Evolutionary conservation across 2,113 vertebrate genomes (phyloP), one percentile per base, ranked within the genome.

Genomic region (Austrofundulus limnaeus): DNA sequence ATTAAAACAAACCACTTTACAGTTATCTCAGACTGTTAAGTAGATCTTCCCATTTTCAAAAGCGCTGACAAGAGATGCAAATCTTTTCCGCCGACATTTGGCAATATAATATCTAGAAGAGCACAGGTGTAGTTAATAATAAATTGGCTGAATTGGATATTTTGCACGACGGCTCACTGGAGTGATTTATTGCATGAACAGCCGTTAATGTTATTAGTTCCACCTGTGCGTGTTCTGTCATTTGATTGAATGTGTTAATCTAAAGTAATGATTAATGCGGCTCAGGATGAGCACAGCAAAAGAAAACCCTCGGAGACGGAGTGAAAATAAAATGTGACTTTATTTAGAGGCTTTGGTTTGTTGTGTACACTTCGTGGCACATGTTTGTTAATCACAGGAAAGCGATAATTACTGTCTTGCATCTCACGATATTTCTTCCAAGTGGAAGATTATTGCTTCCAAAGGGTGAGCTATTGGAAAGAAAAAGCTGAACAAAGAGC

Each of bases 121-220:
- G 24, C 57, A 46, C 39, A 61, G 37, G 21, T 55, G 49, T 54
- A 6, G 61, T 43, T 70, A 49, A 64, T 43, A 19, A 50, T 24
- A 66, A 60, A 54, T 37, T 11, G 19, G 15, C 45, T 46, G 55
- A 43, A 41, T 64, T 51, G 46, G 45, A 54, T 65, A 25, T 63
- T 78, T 55, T 60, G 60, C 55, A 21, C 41, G 45, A 65, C 24
- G 20, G 57, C 46, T 57, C 52, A 19, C 50, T 25, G 39, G 37
- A 61, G 50, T 60, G 65, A 63, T 73, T 74, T 37, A 66, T 61
- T 66, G 56, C 70, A 43, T n/a, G 28, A 61, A 47, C 56, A 66
- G 42, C 21, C 39, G 10, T 19, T 61, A 76, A 70, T 70, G 34
- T 60, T 70, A 60, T 70, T 75, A 67, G 77, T 67, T 80, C 57